phyloP scores from a whole-genome alignment of 2,113 vertebrate species.

The Indicator indicator region DNA sequence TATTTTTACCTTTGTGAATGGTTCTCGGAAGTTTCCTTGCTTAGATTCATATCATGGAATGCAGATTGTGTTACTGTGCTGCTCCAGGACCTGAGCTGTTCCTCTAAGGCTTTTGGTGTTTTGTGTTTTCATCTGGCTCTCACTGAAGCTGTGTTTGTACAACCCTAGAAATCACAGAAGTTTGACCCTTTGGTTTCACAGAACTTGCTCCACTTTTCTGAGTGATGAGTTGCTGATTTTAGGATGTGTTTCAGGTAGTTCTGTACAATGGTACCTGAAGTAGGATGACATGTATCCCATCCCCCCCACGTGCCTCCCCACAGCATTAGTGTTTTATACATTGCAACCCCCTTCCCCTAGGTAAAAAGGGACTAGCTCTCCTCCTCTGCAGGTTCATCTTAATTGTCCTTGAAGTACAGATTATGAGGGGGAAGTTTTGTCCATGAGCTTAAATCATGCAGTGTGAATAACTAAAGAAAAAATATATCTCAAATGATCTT shows the following conservation, averaged over 20 bases:
- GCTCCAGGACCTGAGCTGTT: not conserved
- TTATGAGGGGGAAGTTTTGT: not conserved
- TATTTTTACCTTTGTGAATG: not conserved
- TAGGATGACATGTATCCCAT: not conserved
- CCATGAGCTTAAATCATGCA: not conserved
- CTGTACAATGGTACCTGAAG: not conserved
- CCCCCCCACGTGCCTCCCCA: not conserved
- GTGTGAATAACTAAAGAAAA: slow-evolving; percentile 49
- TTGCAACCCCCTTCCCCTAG: not conserved
- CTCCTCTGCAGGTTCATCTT: rapidly evolving
- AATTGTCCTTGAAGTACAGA: not conserved
- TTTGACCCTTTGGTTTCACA: not conserved
- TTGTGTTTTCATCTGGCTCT: not conserved
- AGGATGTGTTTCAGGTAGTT: not conserved
- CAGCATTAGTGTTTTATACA: not conserved
- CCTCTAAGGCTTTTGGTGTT: not conserved
- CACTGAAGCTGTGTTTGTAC: not conserved
- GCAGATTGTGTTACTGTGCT: not conserved
- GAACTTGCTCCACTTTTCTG: not conserved
- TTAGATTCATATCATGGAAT: not conserved
- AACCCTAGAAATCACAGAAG: not conserved
- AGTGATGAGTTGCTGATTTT: not conserved
- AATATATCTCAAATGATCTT: slow-evolving; percentile 2
- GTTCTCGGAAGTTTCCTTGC: not conserved
- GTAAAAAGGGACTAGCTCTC: not conserved